Evolutionary conservation across 2,888 invertebrate genomes (phyloP), one percentile per base, ranked within the genome.

Genomic region (Trachelus iudaicus): DNA sequence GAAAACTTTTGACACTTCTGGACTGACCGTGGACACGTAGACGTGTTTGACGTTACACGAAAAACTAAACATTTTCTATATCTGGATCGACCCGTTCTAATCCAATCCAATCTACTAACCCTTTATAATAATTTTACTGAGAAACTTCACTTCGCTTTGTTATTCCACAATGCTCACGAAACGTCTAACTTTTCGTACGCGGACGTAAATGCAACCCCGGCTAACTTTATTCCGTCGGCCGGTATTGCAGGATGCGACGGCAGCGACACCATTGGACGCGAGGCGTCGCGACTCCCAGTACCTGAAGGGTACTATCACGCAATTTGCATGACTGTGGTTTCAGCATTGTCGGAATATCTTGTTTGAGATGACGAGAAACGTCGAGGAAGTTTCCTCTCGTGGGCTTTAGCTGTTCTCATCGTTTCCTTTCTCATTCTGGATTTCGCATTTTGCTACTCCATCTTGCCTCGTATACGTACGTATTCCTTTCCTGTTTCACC

Each of bases 241-340:
- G 56, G 23, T 56, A 56, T 56, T 23, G 15, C 56, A 56, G 56
- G 23, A 56, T 56, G 4, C 56, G 56, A 56, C 23, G 1, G 15
- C 6, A 15, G 23, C 9, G 23, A 56, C 56, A 23, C 56, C 6
- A 56, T 23, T 15, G 56, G 56, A 56, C 23, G 1, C 56, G 56
- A 56, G 56, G 9, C 56, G 56, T 56, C 23, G 56, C 56, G 56
- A 56, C 56, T 23, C 23, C 9, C 56, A 56, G 56, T 56, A 56
- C 9, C 56, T 56, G 56, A 56, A 56, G 56, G 56, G 56, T 56
- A 56, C 56, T 23, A 56, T 15, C 23, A 79, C 74, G 77, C 81
- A 82, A 82, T 82, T 82, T 82, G 81, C 82, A 82, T 82, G 79
- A 82, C 82, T 81, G 82, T 81, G 82, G 81, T 82, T 82, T 81